Percentiles rank a stretch among this genome's conserved stretches.
Conservation (phyloP, 1,140 invertebrate species). For the Reticulitermes speratus region DNA sequence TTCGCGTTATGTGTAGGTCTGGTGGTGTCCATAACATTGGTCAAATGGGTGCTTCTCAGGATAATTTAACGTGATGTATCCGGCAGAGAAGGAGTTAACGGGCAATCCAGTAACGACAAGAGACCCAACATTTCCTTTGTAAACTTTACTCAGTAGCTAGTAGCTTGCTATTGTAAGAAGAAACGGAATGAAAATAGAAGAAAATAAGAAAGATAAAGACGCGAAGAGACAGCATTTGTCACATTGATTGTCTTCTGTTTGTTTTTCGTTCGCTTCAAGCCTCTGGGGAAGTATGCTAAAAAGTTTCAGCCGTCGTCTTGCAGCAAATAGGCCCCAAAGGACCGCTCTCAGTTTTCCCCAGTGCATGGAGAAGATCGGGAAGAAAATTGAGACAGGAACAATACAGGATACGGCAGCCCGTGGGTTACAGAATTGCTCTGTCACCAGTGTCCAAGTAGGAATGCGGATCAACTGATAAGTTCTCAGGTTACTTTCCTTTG, state of each 20-base stretch:
- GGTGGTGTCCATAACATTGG: background rate
- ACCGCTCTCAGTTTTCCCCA: background rate
- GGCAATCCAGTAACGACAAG: background rate
- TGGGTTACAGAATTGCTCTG: background rate
- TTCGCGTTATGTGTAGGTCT: background rate
- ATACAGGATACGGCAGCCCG: background rate
- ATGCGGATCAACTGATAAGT: background rate
- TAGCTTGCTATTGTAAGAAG: background rate
- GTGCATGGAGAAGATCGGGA: background rate
- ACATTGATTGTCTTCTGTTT: slow-evolving; percentile 10
- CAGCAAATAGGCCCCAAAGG: slow-evolving; percentile 16
- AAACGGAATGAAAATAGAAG: background rate
- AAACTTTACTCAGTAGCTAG: background rate
- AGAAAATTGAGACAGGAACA: background rate
- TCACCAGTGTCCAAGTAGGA: background rate
- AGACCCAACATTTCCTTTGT: background rate
- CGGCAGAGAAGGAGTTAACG: background rate
- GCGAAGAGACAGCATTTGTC: background rate
- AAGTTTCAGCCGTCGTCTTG: background rate
- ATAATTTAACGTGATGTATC: background rate
- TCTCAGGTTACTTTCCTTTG: background rate
- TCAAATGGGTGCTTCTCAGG: background rate
- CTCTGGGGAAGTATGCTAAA: slow-evolving; percentile 10
- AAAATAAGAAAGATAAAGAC: background rate
- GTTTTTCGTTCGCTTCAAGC: background rate